A percentile compares a stretch with the other conserved stretches of the same genome.
These are phyloP conservation scores for Xerus inauris DNA, from an alignment of 2,113 vertebrate genomes.

Conservation along the genomic window DNA sequence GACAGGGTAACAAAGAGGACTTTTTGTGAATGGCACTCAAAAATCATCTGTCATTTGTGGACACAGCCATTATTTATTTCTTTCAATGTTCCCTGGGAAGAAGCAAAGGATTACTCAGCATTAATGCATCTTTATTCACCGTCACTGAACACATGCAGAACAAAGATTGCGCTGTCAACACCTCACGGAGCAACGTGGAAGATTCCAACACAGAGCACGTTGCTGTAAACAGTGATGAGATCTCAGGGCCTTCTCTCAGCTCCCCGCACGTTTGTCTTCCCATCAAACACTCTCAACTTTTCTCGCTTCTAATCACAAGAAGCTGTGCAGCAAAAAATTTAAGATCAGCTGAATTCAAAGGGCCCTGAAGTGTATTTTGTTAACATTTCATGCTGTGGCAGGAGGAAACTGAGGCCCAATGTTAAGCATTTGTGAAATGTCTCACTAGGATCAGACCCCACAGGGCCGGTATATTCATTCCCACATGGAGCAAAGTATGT, in stretches of 20 bases:
- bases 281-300: neutral
- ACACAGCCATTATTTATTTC: neutral
- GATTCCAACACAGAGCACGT: slow-evolving; percentile 23
- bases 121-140: neutral
- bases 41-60: neutral
- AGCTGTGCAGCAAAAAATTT: neutral
- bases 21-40: neutral
- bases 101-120: neutral
- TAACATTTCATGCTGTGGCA: neutral
- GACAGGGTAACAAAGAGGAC: neutral
- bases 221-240: slow-evolving; percentile 47
- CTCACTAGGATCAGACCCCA: neutral
- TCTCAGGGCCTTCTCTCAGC: neutral
- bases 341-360: neutral
- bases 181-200: neutral
- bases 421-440: neutral
- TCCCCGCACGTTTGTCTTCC: neutral
- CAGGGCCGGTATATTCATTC: neutral
- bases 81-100: neutral
- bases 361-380: neutral
- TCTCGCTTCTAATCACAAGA: neutral
- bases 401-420: neutral
- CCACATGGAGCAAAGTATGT: neutral
- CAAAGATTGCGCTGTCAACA: slow-evolving; percentile 26
- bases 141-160: neutral